A percentile compares a stretch with the other conserved stretches of the same genome.
These are phyloP conservation scores for Pelosia muscerda DNA, from an alignment of 2,888 invertebrate species.

Conservation along the genomic window DNA sequence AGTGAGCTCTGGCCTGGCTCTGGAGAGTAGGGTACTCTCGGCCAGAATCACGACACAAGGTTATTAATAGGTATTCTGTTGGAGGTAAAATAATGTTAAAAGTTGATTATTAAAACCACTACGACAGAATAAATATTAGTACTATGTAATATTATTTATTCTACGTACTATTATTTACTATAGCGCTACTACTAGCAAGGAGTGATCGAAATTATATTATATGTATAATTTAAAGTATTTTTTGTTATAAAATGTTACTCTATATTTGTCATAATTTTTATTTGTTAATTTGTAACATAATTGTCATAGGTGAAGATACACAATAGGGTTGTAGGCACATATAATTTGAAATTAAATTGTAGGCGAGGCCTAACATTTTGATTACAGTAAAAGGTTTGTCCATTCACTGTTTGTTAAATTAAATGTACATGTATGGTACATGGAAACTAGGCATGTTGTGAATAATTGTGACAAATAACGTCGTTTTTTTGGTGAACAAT, in stretches of 20 bases:
- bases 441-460: conserved; percentile 1
- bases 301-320: neutral
- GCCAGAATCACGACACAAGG: no score
- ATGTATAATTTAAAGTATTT: neutral
- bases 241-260: neutral
- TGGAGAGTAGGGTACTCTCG: no score
- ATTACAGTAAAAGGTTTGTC: conserved; percentile 12
- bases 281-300: neutral
- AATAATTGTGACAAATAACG: conserved; percentile 16
- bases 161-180: no score
- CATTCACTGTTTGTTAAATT: conserved; percentile 16
- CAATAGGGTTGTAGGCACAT: neutral
- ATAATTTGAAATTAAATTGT: neutral
- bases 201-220: no score
- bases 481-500: neutral
- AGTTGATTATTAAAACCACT: no score
- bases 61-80: no score
- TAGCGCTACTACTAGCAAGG: no score
- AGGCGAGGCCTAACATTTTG: conserved; percentile 9
- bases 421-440: conserved; percentile 7
- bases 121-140: no score
- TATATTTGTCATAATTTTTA: no score
- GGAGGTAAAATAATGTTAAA: no score
- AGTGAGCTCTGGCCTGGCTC: no score
- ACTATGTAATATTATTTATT: no score